Conservation (phyloP, 2,113 vertebrate species). For the Calyptomena viridis region DNA sequence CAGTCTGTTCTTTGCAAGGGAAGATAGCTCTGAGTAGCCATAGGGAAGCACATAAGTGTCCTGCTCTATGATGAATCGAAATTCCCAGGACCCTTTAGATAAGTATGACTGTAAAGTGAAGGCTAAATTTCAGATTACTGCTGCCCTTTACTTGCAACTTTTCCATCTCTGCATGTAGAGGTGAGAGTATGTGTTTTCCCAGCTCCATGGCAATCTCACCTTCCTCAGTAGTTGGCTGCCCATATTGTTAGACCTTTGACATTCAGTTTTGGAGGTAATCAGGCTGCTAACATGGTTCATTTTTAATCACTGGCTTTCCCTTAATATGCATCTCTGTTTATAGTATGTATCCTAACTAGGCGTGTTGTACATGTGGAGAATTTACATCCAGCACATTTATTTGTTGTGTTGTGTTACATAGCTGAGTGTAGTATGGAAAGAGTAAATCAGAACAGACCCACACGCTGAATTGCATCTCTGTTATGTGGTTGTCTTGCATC, state of each 20-base stretch:
- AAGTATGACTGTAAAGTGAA: neutral
- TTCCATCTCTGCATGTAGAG: conserved; percentile 22
- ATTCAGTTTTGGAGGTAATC: conserved; percentile 42
- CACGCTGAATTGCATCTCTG: neutral
- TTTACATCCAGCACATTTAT: neutral
- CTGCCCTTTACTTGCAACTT: neutral
- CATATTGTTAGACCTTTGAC: conserved; percentile 45
- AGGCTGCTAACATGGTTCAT: neutral
- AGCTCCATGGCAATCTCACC: neutral
- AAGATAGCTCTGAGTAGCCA: neutral
- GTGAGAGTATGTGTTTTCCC: neutral
- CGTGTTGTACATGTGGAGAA: neutral
- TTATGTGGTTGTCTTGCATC: too few species aligned
- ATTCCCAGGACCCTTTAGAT: neutral
- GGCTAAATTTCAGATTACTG: neutral
- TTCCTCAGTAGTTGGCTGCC: conserved; percentile 5
- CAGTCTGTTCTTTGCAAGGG: neutral
- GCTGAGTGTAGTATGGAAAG: neutral
- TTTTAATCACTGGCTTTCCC: neutral
- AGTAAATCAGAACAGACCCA: neutral
- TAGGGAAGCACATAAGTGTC: neutral
- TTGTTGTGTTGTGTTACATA: neutral
- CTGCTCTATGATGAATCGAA: neutral
- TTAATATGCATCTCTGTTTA: neutral
- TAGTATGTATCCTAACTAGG: neutral